Evolutionary conservation across 2,888 invertebrate species (phyloP), one percentile per base, ranked within the genome.

Genomic region (Cheilosia impressa): DNA sequence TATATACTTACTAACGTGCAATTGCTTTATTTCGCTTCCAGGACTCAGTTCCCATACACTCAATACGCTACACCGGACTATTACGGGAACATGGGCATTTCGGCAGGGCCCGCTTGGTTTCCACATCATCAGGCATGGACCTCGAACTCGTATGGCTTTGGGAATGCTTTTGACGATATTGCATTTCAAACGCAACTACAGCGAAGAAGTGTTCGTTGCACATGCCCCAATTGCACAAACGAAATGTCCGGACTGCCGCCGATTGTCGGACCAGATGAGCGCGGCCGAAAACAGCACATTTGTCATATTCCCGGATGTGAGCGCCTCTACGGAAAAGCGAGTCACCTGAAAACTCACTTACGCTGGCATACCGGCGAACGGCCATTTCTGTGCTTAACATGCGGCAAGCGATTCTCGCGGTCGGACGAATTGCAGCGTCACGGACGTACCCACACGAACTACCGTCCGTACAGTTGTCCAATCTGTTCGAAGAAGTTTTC

Each of bases 321-420:
- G 79, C 96, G 96, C 89, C 95, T 97, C 17, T 99, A 98, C 92
- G 97, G 97, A 15, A 98, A 98, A 92, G 98, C 98, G 0, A 98
- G 98, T 0, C 98, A 99, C 90, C 92, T 99, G 83, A 98, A 98
- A 92, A 98, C 98, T 0, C 98, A 98, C 91, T 93, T 98, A 3
- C 94, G 98, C 63, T 98, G 97, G 98, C 98, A 98, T 90, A 97
- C 97, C 0, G 98, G 98, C 0, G 98, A 98, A 90, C 93, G 98
- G 9, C 98, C 98, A 0, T 98, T 97, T 90, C 95, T 96, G 1
- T 98, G 98, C 92, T 90, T 97, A 69, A 96, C 96, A 89, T 98
- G 98, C 91, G 97, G 97, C 6, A 98, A 98, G 91, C 93, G 96
- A 3, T 98, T 98, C 92, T 98, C 98, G 1, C 94, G 98, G 66